phyloP scores from a whole-genome alignment of 2,113 vertebrate species.

The Varanus salvator region DNA sequence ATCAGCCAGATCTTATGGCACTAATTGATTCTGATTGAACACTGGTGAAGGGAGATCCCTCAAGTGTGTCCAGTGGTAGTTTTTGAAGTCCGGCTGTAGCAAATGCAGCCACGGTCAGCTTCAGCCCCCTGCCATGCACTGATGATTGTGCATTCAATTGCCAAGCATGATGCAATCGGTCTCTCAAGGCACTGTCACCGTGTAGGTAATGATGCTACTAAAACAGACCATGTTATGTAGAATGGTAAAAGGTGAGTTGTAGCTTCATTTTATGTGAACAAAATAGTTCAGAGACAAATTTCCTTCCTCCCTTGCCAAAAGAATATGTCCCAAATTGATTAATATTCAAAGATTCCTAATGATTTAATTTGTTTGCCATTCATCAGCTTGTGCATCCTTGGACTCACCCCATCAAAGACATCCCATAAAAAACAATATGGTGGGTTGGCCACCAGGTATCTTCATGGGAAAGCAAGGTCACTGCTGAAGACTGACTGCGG shows the following conservation, averaged over 20 bases:
- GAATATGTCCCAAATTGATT: neutral
- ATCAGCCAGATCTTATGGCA: neutral
- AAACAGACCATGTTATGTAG: neutral
- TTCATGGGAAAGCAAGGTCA: conserved; percentile 3
- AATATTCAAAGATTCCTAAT: neutral
- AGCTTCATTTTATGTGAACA: neutral
- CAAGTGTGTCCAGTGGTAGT: neutral
- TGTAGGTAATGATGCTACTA: neutral
- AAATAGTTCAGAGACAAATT: neutral
- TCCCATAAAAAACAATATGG: neutral
- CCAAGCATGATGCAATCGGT: neutral
- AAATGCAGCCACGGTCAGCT: neutral
- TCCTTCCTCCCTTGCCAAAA: neutral
- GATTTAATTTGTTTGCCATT: no score
- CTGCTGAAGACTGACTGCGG: neutral
- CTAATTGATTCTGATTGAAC: neutral
- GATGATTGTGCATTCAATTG: neutral
- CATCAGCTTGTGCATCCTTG: no score
- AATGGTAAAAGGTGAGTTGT: neutral
- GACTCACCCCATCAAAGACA: neutral
- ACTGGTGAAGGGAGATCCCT: neutral
- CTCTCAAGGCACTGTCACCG: neutral
- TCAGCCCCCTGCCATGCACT: neutral
- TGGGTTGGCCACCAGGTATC: neutral
- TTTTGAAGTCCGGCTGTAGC: neutral